Conservation (phyloP, 2,888 invertebrate genomes). For the Drosophila algonquin region DNA sequence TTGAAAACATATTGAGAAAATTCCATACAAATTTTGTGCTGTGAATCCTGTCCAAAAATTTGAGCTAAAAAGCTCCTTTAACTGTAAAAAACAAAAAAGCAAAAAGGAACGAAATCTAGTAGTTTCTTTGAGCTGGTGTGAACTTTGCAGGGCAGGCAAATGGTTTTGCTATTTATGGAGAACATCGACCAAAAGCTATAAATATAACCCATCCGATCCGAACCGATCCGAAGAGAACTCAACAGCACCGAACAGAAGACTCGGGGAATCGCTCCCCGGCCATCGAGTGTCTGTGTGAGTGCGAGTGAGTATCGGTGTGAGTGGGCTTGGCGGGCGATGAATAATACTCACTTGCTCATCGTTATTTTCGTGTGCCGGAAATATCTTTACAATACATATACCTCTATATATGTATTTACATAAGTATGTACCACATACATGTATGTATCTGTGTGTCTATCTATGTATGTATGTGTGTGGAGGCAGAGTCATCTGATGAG, state of each 20-base stretch:
- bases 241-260: conserved; percentile 18
- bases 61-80: conserved; percentile 10
- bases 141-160: conserved; percentile 20
- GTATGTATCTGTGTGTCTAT: conserved; percentile 10
- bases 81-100: background rate
- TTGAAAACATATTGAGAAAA: conserved; percentile 16
- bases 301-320: conserved; percentile 19
- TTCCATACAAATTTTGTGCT: conserved; percentile 20
- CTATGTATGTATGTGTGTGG: conserved; percentile 12
- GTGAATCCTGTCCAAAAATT: conserved; percentile 34
- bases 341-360: conserved; percentile 70
- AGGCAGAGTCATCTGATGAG: conserved; percentile 14
- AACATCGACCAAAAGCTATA: conserved; percentile 63
- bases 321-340: conserved; percentile 50
- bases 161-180: conserved; percentile 79
- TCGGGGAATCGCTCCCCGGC: conserved; percentile 42
- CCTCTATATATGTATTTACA: background rate
- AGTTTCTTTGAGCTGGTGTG: conserved; percentile 21
- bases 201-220: conserved; percentile 48
- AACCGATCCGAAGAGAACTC: conserved; percentile 7
- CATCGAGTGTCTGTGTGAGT: conserved; percentile 25
- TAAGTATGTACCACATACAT: background rate
- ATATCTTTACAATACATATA: conserved; percentile 40
- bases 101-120: conserved; percentile 24
- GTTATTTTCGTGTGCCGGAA: conserved; percentile 71